Base-by-base conservation (phyloP, 2,888 invertebrate species). In the Synanthedon andrenaeformis region DNA sequence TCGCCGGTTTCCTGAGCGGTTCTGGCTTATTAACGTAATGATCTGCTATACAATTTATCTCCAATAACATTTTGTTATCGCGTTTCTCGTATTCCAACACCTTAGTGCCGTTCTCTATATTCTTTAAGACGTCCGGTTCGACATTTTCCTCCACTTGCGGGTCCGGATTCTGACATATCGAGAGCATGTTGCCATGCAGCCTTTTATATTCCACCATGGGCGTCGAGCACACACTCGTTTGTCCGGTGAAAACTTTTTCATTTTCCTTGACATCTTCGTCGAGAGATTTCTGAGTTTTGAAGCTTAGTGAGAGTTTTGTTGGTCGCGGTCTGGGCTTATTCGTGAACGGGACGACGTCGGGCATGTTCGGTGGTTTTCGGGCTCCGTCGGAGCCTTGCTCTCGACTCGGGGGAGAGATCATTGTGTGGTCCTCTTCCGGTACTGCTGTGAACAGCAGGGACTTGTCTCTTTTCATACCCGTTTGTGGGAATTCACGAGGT, bases 361-460 rank as follows among this genome's bases (percentile, higher is more conserved):
- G 88, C 82, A 88, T 84, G 59, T 72, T 65, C 0, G 79, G 72
- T 0, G 65, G 70, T 56, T 80, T 79, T 49, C 74, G 61, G 45
- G 69, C 67, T 52, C 69, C 63, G 42, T 67, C 64, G 5, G 69
- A 60, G 19, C 59, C 62, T 14, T 76, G 74, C 10, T 79, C 81
- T 52, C 66, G 65, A 60, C 67, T 79, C 0, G 88, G 87, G 0
- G 88, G 88, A 0, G 88, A 87, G 58, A 85, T 86, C 79, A 87
- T 82, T 17, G 69, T 79, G 70, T 88, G 86, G 60, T 91, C 91
- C 69, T 95, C 95, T 81, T 95, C 95, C 1, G 94, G 93, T 52
- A 95, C 95, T 4, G 94, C 93, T 0, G 94, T 94, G 67, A 95
- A 95, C 41, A 95, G 91, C 3, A 94, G 76, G 0, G 94, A 94